These are phyloP conservation scores for Chironomus tentans DNA, from an alignment of 2,888 invertebrate species.

Conservation along the genomic window DNA sequence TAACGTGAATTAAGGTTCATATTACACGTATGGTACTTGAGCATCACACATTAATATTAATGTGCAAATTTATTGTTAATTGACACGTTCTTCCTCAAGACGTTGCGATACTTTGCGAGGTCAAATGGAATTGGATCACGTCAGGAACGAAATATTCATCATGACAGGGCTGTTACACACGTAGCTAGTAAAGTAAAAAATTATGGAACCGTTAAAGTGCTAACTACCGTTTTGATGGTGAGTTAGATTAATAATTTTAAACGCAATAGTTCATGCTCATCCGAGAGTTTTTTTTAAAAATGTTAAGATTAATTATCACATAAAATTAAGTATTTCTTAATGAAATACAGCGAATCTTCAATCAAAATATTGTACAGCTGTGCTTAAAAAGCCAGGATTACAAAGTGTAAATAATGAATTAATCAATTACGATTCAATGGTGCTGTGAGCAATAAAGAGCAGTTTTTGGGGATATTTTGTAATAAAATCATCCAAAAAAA, in stretches of 20 bases:
- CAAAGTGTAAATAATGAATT: too few species aligned
- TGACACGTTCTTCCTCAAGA: not conserved
- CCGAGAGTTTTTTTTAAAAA: too few species aligned
- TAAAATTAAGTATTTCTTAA: not conserved
- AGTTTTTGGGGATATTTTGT: too few species aligned
- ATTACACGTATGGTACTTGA: too few species aligned
- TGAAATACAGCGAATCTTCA: not conserved
- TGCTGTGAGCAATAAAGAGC: too few species aligned
- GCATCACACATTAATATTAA: not conserved
- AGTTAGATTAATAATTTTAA: not conserved
- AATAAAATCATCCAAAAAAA: too few species aligned
- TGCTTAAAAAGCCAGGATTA: too few species aligned
- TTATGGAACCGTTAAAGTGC: not conserved
- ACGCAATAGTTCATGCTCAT: not conserved
- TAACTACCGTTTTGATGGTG: conserved; percentile 5
- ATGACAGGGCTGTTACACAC: too few species aligned
- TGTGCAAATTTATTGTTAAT: not conserved
- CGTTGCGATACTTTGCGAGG: not conserved
- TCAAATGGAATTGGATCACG: not conserved
- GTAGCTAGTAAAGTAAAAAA: not conserved
- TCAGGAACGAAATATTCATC: too few species aligned
- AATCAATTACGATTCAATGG: too few species aligned
- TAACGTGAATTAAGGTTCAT: not conserved
- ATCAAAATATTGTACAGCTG: not conserved
- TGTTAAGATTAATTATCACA: not conserved